These are phyloP conservation scores for Triplophysa dalaica DNA, from an alignment of 2,113 vertebrate genomes.

Conservation along the genomic window DNA sequence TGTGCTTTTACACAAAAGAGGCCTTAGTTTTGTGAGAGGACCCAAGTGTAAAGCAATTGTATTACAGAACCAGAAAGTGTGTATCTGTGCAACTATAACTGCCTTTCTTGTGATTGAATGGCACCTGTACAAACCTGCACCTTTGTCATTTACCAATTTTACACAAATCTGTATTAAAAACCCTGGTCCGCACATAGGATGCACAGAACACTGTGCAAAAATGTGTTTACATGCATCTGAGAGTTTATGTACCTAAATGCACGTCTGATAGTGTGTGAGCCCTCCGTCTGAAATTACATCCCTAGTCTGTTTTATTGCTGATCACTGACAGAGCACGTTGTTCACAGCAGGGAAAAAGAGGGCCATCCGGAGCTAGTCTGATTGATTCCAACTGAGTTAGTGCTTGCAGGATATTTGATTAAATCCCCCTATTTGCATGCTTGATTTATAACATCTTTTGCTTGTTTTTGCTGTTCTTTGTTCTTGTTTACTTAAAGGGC, in stretches of 20 bases:
- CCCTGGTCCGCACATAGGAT: constrained; percentile 32
- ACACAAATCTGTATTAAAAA: constrained; percentile 30
- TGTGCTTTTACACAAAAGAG: constrained; percentile 61
- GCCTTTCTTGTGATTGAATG: too few relatives aligned
- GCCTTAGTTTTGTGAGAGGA: constrained; percentile 58
- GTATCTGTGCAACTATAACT: too few relatives aligned
- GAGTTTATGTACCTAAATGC: not conserved
- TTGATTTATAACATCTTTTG: constrained; percentile 24
- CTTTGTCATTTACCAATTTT: not conserved
- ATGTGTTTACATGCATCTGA: constrained; percentile 41
- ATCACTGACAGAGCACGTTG: constrained; percentile 67
- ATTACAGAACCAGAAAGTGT: too few relatives aligned
- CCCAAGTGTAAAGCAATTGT: constrained; percentile 62
- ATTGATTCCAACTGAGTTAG: constrained; percentile 13
- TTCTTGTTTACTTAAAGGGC: constrained; percentile 20
- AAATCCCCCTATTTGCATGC: constrained; percentile 30
- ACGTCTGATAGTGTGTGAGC: not conserved
- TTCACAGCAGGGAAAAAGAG: constrained; percentile 64
- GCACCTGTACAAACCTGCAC: constrained; percentile 40
- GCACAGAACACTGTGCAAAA: constrained; percentile 15
- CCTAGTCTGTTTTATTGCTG: constrained; percentile 67
- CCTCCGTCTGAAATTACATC: constrained; percentile 49
- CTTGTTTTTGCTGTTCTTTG: constrained; percentile 7
- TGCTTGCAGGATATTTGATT: not conserved
- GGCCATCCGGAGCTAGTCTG: constrained; percentile 51